Base-by-base conservation (phyloP, 1,140 invertebrate species). In the Drosophila teissieri region DNA sequence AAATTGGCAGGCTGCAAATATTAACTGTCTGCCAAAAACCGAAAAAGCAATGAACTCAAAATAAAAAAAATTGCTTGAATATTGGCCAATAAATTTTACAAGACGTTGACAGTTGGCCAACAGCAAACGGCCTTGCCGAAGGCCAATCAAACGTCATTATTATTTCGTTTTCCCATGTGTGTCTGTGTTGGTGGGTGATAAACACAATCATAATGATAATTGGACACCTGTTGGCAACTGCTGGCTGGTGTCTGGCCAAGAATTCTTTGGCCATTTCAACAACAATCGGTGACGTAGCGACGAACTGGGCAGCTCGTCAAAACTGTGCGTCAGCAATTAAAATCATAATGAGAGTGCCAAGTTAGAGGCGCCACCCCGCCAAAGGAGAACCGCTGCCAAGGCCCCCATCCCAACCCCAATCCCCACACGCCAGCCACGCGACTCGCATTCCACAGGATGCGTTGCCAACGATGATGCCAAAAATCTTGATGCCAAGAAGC, bases 241-340 rank as follows among this genome's bases (percentile, higher is more conserved):
- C 52, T 70, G 55, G 64, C 68, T 31, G 62, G 51, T 64, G 37
- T 58, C 74, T 78, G 75, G 73, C 83, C 74, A 86, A 75, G 40
- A 69, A 46, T 70, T 67, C 46, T 63, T 65, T 65, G 69, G 86
- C 86, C 86, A 90, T 83, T 88, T 72, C 68, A 72, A 70, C 85
- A 86, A 83, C 80, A 86, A 90, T 78, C 78, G 73, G 73, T 88
- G 83, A 88, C 83, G 83, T 88, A 65, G 39, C 52, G 34, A 4
- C 19, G 69, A 81, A 84, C 80, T 91, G 80, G 88, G 88, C 88
- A 91, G 70, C 67, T 86, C 86, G 82, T 90, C 88, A 83, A 90
- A 90, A 85, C 74, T 88, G 78, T 90, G 84, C 84, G 88, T 88
- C 82, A 84, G 83, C 88, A 91, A 91, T 91, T 91, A 91, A 91